These are phyloP conservation scores for Agrotis segetum DNA, from an alignment of 2,888 invertebrate genomes.

Conservation along the genomic window DNA sequence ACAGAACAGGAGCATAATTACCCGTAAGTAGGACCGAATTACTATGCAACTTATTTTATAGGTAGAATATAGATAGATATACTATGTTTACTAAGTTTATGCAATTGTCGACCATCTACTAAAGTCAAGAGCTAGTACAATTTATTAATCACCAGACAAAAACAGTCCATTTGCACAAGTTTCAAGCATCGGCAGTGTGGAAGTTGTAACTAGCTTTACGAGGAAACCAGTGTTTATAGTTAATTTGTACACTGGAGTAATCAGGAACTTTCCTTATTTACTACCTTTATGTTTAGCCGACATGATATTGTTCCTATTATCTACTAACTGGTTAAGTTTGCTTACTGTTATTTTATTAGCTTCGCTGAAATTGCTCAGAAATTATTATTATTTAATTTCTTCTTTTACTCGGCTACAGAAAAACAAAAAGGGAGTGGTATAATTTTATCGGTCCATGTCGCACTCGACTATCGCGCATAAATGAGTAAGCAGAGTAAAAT, in stretches of 20 bases:
- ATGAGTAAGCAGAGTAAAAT: too few species aligned
- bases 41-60: neutral
- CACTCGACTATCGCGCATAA: too few species aligned
- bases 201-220: conserved; percentile 55
- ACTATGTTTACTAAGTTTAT: neutral
- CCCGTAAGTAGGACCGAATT: too few species aligned
- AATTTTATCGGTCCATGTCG: too few species aligned
- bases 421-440: too few species aligned
- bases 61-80: too few species aligned
- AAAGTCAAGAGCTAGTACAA: conserved; percentile 10
- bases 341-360: conserved; percentile 33
- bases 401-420: neutral
- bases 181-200: conserved; percentile 46
- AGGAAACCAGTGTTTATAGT: conserved; percentile 53
- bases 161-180: conserved; percentile 38
- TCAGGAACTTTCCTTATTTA: conserved; percentile 56
- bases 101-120: neutral
- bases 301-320: conserved; percentile 49
- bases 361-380: conserved; percentile 26
- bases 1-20: too few species aligned
- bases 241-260: conserved; percentile 49
- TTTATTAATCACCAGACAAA: conserved; percentile 30
- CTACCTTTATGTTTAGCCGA: conserved; percentile 45
- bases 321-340: conserved; percentile 48
- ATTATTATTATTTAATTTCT: neutral